A percentile compares a stretch with the other conserved stretches of the same genome.
Conservation (phyloP, 2,113 vertebrate species). For the Melierax canorus region DNA sequence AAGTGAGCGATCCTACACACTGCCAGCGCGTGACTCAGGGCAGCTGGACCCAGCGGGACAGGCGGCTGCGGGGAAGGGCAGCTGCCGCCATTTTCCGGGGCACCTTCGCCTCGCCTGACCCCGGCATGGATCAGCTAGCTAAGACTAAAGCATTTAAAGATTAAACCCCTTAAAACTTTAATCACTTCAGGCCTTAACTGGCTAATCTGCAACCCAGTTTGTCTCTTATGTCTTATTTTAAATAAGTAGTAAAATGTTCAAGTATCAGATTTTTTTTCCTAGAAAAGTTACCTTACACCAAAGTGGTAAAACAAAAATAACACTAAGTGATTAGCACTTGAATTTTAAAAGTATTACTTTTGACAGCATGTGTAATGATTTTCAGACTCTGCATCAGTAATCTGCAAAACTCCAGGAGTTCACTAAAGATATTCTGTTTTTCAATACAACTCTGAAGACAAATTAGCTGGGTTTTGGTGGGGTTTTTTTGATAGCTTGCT, state of each 20-base stretch:
- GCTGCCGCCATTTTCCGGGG: no score
- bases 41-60: background rate
- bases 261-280: background rate
- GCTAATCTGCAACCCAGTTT: background rate
- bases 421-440: background rate
- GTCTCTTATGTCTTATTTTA: background rate
- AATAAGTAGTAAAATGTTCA: background rate
- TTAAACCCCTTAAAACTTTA: constrained; percentile 33
- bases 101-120: no score
- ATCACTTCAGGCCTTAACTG: constrained; percentile 16
- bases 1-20: background rate
- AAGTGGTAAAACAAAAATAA: background rate
- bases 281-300: background rate
- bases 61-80: no score
- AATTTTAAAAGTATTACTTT: background rate
- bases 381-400: background rate
- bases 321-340: background rate
- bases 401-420: background rate
- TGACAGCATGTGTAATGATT: background rate
- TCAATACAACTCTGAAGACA: background rate
- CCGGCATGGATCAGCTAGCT: constrained; percentile 19
- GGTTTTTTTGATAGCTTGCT: fast-evolving
- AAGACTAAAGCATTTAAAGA: constrained; percentile 31
- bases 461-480: background rate
- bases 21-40: background rate